A percentile compares a stretch with the other conserved stretches of the same genome.
phyloP scores from a whole-genome alignment of 2,797 vertebrate genomes.

The Characodon lateralis region DNA sequence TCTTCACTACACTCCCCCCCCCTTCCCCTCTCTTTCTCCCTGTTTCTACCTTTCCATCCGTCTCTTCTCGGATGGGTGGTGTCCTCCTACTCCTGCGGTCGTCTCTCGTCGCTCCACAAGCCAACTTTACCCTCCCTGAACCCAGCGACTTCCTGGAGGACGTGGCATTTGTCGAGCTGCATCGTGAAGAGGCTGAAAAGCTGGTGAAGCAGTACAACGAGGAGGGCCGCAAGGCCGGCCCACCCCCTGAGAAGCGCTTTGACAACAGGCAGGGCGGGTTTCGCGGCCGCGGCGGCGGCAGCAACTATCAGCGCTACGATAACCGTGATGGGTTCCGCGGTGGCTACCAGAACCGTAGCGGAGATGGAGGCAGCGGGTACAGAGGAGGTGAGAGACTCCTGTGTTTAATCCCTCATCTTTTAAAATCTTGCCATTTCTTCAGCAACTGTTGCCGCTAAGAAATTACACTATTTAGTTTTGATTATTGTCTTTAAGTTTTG shows the following conservation, averaged over 20 bases:
- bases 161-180: constrained; percentile 85
- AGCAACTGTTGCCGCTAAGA: neutral
- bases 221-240: constrained; percentile 89
- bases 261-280: constrained; percentile 84
- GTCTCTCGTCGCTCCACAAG: constrained; percentile 71
- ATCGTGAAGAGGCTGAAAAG: constrained; percentile 85
- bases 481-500: no score
- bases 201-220: constrained; percentile 92
- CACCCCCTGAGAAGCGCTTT: constrained; percentile 90
- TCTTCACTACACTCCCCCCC: constrained; percentile 75
- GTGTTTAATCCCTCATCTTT: neutral
- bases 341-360: constrained; percentile 79
- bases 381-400: constrained; percentile 70
- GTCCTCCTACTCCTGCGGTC: constrained; percentile 46
- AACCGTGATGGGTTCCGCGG: constrained; percentile 81
- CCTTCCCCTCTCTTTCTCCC: constrained; percentile 34
- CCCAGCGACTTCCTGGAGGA: constrained; percentile 89
- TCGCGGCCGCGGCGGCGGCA: constrained; percentile 79
- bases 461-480: no score
- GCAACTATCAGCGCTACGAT: constrained; percentile 85
- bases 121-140: constrained; percentile 91
- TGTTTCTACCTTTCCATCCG: constrained; percentile 59
- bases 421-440: no score
- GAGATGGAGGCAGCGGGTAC: constrained; percentile 72
- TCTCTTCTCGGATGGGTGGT: constrained; percentile 61